A percentile compares a stretch with the other conserved stretches of the same genome.
Conservation (phyloP, 2,888 invertebrate genomes). For the Clunio marinus region DNA sequence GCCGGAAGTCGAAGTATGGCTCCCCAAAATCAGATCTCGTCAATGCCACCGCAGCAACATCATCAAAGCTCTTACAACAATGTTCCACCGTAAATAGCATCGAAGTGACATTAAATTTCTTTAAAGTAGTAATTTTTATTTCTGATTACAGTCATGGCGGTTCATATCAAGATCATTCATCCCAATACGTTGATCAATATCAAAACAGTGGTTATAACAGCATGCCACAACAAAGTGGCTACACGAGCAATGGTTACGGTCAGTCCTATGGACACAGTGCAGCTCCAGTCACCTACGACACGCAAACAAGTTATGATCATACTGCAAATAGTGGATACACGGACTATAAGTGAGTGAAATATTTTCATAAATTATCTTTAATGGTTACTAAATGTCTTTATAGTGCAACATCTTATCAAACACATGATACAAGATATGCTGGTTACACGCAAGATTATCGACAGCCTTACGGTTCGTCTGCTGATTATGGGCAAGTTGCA, state of each 20-base stretch:
- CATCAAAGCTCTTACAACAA: slow-evolving; percentile 27
- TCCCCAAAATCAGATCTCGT: slow-evolving; percentile 7
- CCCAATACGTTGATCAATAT: slow-evolving; percentile 23
- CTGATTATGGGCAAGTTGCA: slow-evolving; percentile 11
- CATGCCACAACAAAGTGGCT: slow-evolving; percentile 21
- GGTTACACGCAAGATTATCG: slow-evolving; percentile 32
- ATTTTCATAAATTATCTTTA: not conserved
- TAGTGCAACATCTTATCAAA: slow-evolving; percentile 16
- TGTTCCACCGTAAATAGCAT: slow-evolving; percentile 30
- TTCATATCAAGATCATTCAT: slow-evolving; percentile 31
- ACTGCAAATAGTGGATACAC: slow-evolving; percentile 4
- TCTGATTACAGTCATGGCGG: not conserved
- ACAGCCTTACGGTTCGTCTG: not conserved
- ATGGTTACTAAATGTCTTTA: no score
- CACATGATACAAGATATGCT: not conserved
- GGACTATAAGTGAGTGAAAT: slow-evolving; percentile 14
- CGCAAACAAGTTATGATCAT: slow-evolving; percentile 27
- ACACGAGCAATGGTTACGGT: slow-evolving; percentile 17
- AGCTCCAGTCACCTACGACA: not conserved
- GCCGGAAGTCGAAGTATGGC: slow-evolving; percentile 15
- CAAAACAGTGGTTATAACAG: slow-evolving; percentile 16
- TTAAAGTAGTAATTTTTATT: not conserved
- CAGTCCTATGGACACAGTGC: slow-evolving; percentile 15
- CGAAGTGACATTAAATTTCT: not conserved
- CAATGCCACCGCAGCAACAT: slow-evolving; percentile 28